phyloP scores from a whole-genome alignment of 2,113 vertebrate species.

The Nycticebus coucang region DNA sequence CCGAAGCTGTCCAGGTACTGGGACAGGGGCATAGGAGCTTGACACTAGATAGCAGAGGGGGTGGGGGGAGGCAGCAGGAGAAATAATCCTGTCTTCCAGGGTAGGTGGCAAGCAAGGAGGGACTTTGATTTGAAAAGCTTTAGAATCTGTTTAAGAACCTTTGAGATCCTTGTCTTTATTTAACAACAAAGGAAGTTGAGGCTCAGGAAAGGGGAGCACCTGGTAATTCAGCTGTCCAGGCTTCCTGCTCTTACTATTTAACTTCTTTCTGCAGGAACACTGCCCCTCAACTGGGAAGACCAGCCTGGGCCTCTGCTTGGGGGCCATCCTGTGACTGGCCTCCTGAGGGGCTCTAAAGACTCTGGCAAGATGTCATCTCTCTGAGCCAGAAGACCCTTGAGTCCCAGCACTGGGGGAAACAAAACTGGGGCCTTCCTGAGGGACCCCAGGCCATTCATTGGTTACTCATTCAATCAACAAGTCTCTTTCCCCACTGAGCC shows the following conservation, averaged over 20 bases:
- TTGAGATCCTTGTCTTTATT: background rate
- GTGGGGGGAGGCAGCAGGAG: background rate
- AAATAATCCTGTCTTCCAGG: background rate
- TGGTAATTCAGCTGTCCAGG: background rate
- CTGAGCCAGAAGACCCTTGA: background rate
- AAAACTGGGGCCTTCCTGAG: background rate
- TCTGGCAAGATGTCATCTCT: background rate
- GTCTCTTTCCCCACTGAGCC: background rate
- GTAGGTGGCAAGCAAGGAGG: background rate
- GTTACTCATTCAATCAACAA: background rate
- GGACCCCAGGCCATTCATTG: background rate
- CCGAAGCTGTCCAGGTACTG: background rate
- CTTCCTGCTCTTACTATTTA: background rate
- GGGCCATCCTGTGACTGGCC: background rate
- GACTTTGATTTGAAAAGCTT: background rate
- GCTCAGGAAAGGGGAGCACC: background rate
- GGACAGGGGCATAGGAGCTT: conserved; percentile 34
- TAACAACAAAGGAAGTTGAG: background rate
- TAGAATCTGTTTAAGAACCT: background rate
- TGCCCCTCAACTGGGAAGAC: background rate
- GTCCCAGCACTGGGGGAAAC: background rate
- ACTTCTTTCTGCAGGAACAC: background rate
- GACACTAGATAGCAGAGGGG: conserved; percentile 19
- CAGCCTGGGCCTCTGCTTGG: background rate
- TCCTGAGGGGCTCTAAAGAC: background rate